Conservation (phyloP, 2,888 invertebrate genomes). For the Drosophila dives region DNA sequence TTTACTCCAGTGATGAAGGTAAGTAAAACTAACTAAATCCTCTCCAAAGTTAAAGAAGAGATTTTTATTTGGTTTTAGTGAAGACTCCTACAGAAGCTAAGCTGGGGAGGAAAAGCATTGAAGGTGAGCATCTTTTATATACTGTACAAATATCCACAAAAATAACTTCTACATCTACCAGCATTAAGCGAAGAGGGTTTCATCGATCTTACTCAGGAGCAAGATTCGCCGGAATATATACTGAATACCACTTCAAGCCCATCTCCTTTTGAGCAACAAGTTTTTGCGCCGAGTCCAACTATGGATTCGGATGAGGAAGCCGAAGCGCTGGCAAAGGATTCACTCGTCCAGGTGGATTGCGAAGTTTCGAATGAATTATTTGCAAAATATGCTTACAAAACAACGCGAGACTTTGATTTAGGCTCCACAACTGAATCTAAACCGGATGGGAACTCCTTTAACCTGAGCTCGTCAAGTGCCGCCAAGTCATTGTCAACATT, state of each 20-base stretch:
- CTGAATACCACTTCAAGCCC: neutral
- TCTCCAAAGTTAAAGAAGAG: neutral
- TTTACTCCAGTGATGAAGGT: slow-evolving; percentile 83
- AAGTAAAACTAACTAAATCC: neutral
- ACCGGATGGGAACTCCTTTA: neutral
- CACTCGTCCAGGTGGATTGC: neutral
- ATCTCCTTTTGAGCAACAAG: slow-evolving; percentile 7
- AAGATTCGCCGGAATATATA: slow-evolving; percentile 19
- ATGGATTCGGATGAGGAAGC: slow-evolving; percentile 25
- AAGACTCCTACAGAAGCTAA: slow-evolving; percentile 67
- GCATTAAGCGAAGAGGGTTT: slow-evolving; percentile 1
- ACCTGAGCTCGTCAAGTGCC: neutral
- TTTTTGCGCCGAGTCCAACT: slow-evolving; percentile 20
- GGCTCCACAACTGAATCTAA: neutral
- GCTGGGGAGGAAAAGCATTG: neutral
- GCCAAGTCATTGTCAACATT: neutral
- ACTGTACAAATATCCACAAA: no score
- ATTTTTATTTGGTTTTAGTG: slow-evolving; percentile 66
- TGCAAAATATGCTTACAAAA: slow-evolving; percentile 32
- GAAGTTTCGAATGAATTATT: slow-evolving; percentile 38
- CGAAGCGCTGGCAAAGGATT: neutral
- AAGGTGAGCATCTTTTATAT: neutral
- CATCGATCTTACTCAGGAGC: slow-evolving; percentile 64
- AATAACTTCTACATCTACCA: neutral
- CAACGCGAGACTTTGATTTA: neutral